phyloP scores from a whole-genome alignment of 2,888 invertebrate species.

The Sesia apiformis region DNA sequence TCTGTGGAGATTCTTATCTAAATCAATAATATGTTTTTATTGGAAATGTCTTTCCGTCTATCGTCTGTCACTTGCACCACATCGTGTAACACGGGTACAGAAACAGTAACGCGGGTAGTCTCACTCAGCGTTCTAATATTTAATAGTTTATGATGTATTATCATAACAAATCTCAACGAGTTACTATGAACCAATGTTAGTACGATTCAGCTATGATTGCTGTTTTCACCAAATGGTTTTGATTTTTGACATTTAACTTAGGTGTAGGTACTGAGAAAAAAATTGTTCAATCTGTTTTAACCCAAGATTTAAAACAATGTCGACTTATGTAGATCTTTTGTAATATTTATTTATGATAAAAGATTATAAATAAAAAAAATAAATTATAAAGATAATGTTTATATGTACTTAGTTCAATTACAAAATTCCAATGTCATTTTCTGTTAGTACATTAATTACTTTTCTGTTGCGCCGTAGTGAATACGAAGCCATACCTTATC shows the following conservation, averaged over 20 bases:
- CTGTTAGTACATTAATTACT: no score
- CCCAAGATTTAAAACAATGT: no score
- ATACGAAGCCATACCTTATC: no score
- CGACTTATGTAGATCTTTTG: no score
- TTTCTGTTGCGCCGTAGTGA: no score
- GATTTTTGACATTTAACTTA: slow-evolving; percentile 31
- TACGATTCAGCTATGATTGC: slow-evolving; percentile 58
- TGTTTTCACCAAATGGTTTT: slow-evolving; percentile 32
- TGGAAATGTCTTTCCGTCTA: slow-evolving; percentile 18
- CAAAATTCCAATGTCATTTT: no score
- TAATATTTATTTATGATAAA: no score
- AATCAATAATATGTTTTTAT: no score
- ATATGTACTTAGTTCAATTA: no score
- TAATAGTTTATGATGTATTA: slow-evolving; percentile 77
- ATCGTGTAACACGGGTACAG: slow-evolving; percentile 13
- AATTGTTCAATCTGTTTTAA: slow-evolving; percentile 1
- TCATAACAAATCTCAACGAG: slow-evolving; percentile 72
- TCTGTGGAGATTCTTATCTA: no score
- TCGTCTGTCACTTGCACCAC: slow-evolving; percentile 33
- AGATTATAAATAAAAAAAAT: no score
- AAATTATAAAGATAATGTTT: no score
- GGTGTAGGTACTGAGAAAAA: not conserved
- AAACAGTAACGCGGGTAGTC: slow-evolving; percentile 65
- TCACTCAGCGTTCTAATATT: slow-evolving; percentile 75
- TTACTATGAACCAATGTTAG: slow-evolving; percentile 56